Conservation (phyloP, 2,113 vertebrate genomes). For the Crocuta crocuta region DNA sequence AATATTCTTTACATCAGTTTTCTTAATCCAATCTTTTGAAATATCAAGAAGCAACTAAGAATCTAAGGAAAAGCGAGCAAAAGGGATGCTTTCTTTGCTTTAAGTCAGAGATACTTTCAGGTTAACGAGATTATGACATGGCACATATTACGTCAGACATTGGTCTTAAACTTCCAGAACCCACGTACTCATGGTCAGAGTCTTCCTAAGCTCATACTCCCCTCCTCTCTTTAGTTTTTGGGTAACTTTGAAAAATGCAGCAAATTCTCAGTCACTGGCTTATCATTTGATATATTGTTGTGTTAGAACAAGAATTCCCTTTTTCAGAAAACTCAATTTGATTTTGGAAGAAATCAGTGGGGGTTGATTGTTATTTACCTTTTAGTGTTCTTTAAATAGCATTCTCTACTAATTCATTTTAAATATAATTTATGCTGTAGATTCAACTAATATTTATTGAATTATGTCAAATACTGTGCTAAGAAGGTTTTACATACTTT, state of each 20-base stretch:
- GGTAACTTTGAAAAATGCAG: background rate
- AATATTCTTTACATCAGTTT: background rate
- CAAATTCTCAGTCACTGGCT: background rate
- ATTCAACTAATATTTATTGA: background rate
- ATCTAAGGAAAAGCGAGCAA: background rate
- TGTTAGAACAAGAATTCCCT: background rate
- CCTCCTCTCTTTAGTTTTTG: background rate
- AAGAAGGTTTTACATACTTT: background rate
- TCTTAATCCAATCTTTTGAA: constrained; percentile 1
- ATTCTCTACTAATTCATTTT: background rate
- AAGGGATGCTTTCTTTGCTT: background rate
- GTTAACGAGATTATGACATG: background rate
- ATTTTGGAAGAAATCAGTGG: background rate
- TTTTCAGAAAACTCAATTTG: background rate
- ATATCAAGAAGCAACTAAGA: background rate
- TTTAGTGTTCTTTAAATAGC: background rate
- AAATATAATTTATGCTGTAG: constrained; percentile 6
- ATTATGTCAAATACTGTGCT: background rate
- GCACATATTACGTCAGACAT: background rate
- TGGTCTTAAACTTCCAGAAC: background rate
- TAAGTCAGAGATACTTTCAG: background rate
- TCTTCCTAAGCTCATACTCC: background rate
- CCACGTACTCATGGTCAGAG: background rate
- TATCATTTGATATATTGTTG: background rate
- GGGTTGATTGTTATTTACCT: background rate